Conservation (phyloP, 2,113 vertebrate genomes). For the Poicephalus gulielmi region DNA sequence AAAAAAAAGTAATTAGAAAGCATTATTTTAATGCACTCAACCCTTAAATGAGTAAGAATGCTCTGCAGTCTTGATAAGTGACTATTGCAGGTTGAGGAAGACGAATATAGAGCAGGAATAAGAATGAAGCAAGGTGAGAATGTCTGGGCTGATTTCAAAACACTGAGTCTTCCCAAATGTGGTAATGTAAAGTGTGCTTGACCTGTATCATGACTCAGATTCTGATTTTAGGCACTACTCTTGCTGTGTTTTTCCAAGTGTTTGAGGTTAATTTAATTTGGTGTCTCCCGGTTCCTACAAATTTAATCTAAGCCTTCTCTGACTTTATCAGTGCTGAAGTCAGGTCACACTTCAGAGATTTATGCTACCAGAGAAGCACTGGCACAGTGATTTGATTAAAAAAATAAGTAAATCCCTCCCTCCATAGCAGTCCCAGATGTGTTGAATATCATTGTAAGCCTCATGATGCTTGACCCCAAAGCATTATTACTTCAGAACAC, state of each 20-base stretch:
- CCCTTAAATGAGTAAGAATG: neutral
- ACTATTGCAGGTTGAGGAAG: neutral
- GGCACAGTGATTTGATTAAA: neutral
- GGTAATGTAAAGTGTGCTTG: neutral
- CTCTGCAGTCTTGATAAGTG: neutral
- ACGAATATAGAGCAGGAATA: neutral
- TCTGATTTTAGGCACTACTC: neutral
- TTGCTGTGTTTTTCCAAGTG: neutral
- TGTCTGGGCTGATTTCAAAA: neutral
- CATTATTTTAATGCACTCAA: neutral
- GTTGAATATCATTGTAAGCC: neutral
- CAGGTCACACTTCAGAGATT: neutral
- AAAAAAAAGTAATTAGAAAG: neutral
- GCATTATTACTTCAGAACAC: neutral
- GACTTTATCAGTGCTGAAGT: neutral
- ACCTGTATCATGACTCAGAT: neutral
- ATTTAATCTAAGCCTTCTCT: neutral
- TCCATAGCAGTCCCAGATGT: neutral
- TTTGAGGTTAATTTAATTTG: constrained; percentile 8
- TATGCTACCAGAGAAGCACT: neutral
- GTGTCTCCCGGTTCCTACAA: neutral
- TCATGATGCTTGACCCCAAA: neutral
- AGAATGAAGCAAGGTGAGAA: neutral
- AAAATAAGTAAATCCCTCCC: neutral
- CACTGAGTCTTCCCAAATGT: fast-evolving